A percentile compares a stretch with the other conserved stretches of the same genome.
Conservation (phyloP, 2,888 invertebrate species). For the Nephrotoma flavescens region DNA sequence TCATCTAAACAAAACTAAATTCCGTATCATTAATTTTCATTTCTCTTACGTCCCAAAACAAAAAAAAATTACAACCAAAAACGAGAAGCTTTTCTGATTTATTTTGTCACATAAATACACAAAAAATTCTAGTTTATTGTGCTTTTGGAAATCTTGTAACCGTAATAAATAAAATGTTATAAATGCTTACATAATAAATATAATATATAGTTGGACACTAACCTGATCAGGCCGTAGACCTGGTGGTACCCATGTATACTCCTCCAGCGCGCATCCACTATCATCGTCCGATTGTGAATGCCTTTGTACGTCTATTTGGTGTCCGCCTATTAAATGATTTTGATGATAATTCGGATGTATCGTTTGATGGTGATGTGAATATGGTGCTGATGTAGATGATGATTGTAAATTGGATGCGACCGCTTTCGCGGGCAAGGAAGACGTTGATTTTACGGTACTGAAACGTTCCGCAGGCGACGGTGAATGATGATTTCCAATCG, state of each 20-base stretch:
- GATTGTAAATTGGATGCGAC: conserved; percentile 14
- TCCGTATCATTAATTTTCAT: not conserved
- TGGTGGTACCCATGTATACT: conserved; percentile 97
- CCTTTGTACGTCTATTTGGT: conserved; percentile 53
- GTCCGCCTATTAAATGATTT: conserved; percentile 15
- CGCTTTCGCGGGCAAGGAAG: conserved; percentile 17
- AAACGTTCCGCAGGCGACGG: conserved; percentile 9
- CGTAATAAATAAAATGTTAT: not conserved
- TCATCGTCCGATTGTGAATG: conserved; percentile 95
- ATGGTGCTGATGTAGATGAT: not conserved
- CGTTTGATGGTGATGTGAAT: conserved; percentile 19
- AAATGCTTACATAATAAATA: not conserved
- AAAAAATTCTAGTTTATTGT: not conserved
- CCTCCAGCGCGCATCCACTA: conserved; percentile 95
- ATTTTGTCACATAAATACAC: not conserved
- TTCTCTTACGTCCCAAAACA: not conserved
- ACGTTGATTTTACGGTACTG: conserved; percentile 10
- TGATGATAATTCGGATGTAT: conserved; percentile 20
- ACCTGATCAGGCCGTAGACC: conserved; percentile 95
- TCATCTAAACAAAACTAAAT: not conserved
- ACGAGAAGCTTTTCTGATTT: not conserved
- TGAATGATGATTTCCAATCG: conserved; percentile 9
- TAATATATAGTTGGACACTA: conserved; percentile 18
- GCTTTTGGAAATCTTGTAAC: not conserved
- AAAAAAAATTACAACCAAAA: not conserved